A percentile compares a stretch with the other conserved stretches of the same genome.
These are phyloP conservation scores for Elaphurus davidianus DNA, from an alignment of 2,113 vertebrate genomes.

Conservation along the genomic window DNA sequence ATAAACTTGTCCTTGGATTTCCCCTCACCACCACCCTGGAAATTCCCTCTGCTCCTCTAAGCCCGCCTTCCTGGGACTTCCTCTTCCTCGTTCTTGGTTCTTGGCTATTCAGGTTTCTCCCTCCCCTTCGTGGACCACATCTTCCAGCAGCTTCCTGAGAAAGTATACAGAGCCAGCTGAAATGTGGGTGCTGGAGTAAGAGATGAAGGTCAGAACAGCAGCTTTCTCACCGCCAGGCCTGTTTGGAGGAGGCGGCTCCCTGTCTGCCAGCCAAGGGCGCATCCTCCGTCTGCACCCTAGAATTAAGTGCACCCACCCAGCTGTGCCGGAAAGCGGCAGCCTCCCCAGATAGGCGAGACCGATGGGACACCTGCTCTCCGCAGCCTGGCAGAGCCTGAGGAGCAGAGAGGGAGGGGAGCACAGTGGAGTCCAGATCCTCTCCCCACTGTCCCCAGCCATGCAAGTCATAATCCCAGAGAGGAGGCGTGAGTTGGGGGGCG, in stretches of 20 bases:
- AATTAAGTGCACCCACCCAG: conserved; percentile 42
- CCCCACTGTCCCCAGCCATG: background rate
- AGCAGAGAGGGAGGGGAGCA: background rate
- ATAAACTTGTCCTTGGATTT: background rate
- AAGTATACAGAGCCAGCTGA: background rate
- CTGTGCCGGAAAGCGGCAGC: background rate
- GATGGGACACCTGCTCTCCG: background rate
- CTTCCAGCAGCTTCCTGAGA: background rate
- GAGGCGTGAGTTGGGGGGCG: fast-evolving
- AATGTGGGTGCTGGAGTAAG: background rate
- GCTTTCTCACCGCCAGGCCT: background rate
- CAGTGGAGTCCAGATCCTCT: background rate
- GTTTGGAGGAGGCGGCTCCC: background rate
- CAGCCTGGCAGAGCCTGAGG: background rate
- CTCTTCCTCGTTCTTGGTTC: background rate
- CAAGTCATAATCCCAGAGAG: background rate
- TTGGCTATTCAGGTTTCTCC: background rate
- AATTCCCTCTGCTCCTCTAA: background rate
- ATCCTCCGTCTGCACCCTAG: background rate
- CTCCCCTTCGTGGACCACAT: background rate
- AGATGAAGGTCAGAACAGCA: background rate
- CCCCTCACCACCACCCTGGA: background rate
- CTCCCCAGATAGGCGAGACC: fast-evolving
- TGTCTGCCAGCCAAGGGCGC: background rate
- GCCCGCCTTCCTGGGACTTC: background rate